Percentiles rank a stretch among this genome's conserved stretches.
Evolutionary conservation across 2,888 invertebrate species (phyloP).

Genomic region (Andrena camellia): DNA sequence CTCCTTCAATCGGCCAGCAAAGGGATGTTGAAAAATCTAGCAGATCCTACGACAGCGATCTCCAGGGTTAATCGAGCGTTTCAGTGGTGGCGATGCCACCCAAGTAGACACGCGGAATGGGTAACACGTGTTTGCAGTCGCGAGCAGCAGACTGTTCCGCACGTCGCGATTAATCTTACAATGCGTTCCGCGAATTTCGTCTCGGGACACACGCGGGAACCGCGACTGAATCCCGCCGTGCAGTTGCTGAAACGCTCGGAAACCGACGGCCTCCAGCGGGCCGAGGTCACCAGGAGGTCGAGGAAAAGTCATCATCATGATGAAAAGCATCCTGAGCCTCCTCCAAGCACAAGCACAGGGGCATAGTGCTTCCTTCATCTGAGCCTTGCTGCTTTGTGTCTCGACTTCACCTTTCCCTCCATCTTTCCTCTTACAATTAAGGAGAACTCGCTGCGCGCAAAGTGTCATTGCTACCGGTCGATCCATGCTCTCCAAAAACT

Average conservation of each 20-base stretch:
- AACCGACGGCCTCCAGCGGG: not conserved
- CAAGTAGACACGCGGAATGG: slow-evolving; percentile 70
- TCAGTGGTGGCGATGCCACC: slow-evolving; percentile 62
- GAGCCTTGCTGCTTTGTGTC: slow-evolving; percentile 14
- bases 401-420: slow-evolving; percentile 6
- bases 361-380: not conserved
- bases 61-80: slow-evolving; percentile 66
- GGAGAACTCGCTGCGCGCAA: slow-evolving; percentile 4
- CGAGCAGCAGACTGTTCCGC: slow-evolving; percentile 60
- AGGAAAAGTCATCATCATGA: slow-evolving; percentile 24
- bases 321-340: slow-evolving; percentile 21
- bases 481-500: not conserved
- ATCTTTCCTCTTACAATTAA: not conserved
- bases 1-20: not conserved
- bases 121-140: slow-evolving; percentile 70
- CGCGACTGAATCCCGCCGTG: slow-evolving; percentile 17
- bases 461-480: not conserved
- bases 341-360: not conserved
- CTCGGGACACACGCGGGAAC: slow-evolving; percentile 43
- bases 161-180: slow-evolving; percentile 69
- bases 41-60: slow-evolving; percentile 40
- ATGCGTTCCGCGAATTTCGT: slow-evolving; percentile 69
- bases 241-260: slow-evolving; percentile 5
- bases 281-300: not conserved
- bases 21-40: not conserved